Percentiles rank a stretch among this genome's conserved stretches.
phyloP scores from a whole-genome alignment of 37 sponge, comb jelly and placozoan species.

The Hexactinellida sp. region DNA sequence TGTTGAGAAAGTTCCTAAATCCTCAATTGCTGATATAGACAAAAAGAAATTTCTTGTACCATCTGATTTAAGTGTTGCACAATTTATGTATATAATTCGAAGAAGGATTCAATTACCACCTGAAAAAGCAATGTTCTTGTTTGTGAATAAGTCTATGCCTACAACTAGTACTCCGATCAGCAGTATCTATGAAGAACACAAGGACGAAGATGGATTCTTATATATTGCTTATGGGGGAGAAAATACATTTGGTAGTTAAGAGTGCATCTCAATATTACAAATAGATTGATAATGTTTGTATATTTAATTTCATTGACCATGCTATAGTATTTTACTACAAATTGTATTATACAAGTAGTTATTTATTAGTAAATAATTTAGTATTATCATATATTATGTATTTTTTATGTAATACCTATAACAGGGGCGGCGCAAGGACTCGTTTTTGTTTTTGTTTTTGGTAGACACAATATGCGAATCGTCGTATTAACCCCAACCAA shows the following conservation, averaged over 20 bases:
- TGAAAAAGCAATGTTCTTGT: slow-evolving; percentile 99
- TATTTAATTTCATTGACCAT: too few species aligned
- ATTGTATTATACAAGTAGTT: too few species aligned
- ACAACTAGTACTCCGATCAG: slow-evolving; percentile 96
- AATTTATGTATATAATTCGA: slow-evolving; percentile 98
- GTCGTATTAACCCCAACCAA: too few species aligned
- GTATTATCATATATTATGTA: too few species aligned
- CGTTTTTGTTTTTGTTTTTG: too few species aligned
- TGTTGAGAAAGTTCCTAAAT: slow-evolving; percentile 87
- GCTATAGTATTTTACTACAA: too few species aligned
- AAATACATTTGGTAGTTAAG: slow-evolving; percentile 98
- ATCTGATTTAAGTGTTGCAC: slow-evolving; percentile 93
- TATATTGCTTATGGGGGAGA: slow-evolving; percentile 99
- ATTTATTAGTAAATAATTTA: too few species aligned
- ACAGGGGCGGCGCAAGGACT: too few species aligned
- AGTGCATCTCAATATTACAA: too few species aligned
- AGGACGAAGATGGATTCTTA: slow-evolving; percentile 95
- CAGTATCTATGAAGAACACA: slow-evolving; percentile 89
- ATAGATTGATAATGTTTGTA: too few species aligned
- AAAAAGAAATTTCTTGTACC: slow-evolving; percentile 98
- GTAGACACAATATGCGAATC: too few species aligned
- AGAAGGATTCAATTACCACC: slow-evolving; percentile 90
- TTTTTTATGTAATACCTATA: too few species aligned
- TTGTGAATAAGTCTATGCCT: slow-evolving; percentile 88
- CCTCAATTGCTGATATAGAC: slow-evolving; percentile 88